Base-by-base conservation (phyloP, 2,888 invertebrate genomes). In the Diaprepes abbreviatus region DNA sequence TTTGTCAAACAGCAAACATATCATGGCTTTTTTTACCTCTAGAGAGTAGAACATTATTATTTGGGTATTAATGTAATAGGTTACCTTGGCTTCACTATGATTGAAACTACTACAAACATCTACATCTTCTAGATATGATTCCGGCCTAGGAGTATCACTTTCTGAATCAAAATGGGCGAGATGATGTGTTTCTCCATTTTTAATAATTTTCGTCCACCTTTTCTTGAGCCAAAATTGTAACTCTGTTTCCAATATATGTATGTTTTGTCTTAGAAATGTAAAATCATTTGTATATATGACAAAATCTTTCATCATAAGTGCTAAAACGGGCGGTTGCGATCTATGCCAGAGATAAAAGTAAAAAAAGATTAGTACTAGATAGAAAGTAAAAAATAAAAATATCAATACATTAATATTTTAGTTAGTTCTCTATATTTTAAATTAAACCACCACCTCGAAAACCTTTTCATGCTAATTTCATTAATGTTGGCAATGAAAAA, bases 321-420 rank as follows among this genome's bases (percentile, higher is more conserved):
- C 89, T n/a, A 92, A 79, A 70, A 92, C 83, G 0, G 92, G 92
- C 0, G 92, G 92, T 76, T 92, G 92, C 9, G 91, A 90, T 69
- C 92, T 85, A n/a, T n/a, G n/a, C n/a, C n/a, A n/a, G n/a, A n/a
- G n/a, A n/a, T n/a, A n/a, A n/a, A n/a, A n/a, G n/a, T n/a, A n/a
- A n/a, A n/a, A n/a, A n/a, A n/a, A n/a, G n/a, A n/a, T n/a, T n/a
- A n/a, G n/a, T n/a, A n/a, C n/a, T n/a, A n/a, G n/a, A n/a, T n/a
- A n/a, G n/a, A n/a, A n/a, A n/a, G n/a, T n/a, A n/a, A n/a, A n/a
- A n/a, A n/a, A n/a, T n/a, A n/a, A n/a, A n/a, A n/a, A n/a, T n/a
- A n/a, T n/a, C n/a, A n/a, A n/a, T n/a, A n/a, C n/a, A n/a, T n/a
- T n/a, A n/a, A n/a, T n/a, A n/a, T n/a, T n/a, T n/a, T n/a, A n/a